Evolutionary conservation across 2,113 vertebrate species (phyloP).

Genomic region (Coregonus clupeaformis): DNA sequence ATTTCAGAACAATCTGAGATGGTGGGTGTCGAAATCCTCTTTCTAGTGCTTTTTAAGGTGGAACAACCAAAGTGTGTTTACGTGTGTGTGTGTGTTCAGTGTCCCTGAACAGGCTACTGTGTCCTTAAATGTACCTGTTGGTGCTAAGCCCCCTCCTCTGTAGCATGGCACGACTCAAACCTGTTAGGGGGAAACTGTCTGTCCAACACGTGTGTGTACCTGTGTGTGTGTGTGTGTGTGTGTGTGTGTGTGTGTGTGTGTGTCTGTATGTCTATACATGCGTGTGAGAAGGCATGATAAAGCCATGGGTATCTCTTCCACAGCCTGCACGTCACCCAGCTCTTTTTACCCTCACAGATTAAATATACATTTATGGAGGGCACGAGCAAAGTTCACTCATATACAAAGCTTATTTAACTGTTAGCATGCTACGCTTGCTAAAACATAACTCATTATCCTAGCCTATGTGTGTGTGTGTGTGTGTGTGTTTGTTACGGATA

Average conservation of each 20-base stretch:
- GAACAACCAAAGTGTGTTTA: too few relatives aligned
- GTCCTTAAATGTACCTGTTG: not conserved
- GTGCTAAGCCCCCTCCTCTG: not conserved
- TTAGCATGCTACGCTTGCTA: constrained; percentile 31
- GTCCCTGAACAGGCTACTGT: not conserved
- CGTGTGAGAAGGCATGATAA: not conserved
- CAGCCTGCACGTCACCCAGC: constrained; percentile 17
- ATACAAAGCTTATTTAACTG: too few relatives aligned
- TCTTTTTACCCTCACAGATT: constrained; percentile 43
- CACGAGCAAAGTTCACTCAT: too few relatives aligned
- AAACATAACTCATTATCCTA: too few relatives aligned
- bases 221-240: too few relatives aligned
- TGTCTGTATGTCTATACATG: not conserved
- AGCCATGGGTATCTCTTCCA: not conserved
- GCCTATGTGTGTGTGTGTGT: constrained; percentile 4
- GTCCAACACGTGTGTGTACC: not conserved
- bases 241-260: too few relatives aligned
- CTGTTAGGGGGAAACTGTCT: too few relatives aligned
- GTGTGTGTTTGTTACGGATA: too few relatives aligned
- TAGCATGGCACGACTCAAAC: not conserved
- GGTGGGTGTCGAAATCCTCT: too few relatives aligned
- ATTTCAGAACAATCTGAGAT: too few relatives aligned
- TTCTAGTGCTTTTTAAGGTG: too few relatives aligned
- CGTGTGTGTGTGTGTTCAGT: not conserved
- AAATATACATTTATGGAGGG: constrained; percentile 54